Evolutionary conservation across 2,888 invertebrate species (phyloP), one percentile per base, ranked within the genome.

Genomic region (Cremastinae sp.): DNA sequence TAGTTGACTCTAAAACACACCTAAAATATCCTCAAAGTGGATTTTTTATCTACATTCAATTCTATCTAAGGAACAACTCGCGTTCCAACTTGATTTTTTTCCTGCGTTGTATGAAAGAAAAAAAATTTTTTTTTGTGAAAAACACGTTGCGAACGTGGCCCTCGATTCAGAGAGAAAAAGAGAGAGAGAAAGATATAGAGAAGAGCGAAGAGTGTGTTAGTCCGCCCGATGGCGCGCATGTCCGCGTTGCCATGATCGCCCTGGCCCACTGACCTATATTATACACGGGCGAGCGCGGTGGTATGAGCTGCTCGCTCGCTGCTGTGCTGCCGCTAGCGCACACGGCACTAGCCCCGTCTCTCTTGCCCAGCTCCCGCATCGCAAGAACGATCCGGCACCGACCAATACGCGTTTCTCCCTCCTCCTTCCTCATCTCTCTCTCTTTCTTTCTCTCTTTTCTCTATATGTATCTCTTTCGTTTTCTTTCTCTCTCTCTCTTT

Each of bases 241-340:
- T 87, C 86, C 85, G 88, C 84, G 87, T 87, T 86, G 86, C 85
- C 86, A 84, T 84, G 88, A 88, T 90, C 86, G 89, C 89, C 89
- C 88, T 90, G 89, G 88, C 89, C 89, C 86, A 89, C 89, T 90
- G 88, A 89, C 89, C 89, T 87, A 89, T 89, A 89, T 89, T 87
- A 81, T 80, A 83, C 82, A 79, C 84, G 61, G 72, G 73, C 76
- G 69, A 49, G 72, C 66, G 51, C 53, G 58, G 58, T 39, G 37
- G 84, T 84, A 85, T 86, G 87, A 85, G 86, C 58, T 68, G 28
- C 28, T 28, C 28, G 28, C 28, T 28, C 28, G 86, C 85, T 85
- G 71, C 77, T 71, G 76, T 72, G 28, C 28, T 28, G 28, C 28
- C 68, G 59, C 59, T 83, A 83, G 64, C 53, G 58, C 47, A 80